Percentiles rank a stretch among this genome's conserved stretches.
phyloP scores from a whole-genome alignment of 1,140 invertebrate species.

The Bombyx mandarina region DNA sequence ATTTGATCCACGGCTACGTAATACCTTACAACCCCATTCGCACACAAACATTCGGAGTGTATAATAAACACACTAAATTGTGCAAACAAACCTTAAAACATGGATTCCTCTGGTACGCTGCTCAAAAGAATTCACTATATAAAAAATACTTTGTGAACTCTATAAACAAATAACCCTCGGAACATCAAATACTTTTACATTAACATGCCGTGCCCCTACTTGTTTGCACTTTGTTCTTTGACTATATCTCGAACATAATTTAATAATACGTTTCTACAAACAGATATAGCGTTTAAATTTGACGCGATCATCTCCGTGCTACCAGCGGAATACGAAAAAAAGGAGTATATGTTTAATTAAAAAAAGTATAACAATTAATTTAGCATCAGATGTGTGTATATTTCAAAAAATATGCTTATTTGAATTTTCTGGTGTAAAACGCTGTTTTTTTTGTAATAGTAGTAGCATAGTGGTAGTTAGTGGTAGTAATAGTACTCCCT shows the following conservation, averaged over 20 bases:
- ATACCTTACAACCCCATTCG: conserved; percentile 17
- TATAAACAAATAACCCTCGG: conserved; percentile 40
- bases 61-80: conserved; percentile 39
- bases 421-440: no score
- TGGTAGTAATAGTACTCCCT: no score
- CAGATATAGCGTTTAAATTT: no score
- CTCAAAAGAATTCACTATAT: conserved; percentile 6
- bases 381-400: no score
- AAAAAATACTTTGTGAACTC: conserved; percentile 24
- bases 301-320: no score
- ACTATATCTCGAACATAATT: conserved; percentile 20
- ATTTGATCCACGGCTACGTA: conserved; percentile 12
- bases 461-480: no score
- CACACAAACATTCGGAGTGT: conserved; percentile 20
- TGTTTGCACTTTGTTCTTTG: conserved; percentile 27
- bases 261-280: no score
- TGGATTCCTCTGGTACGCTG: conserved; percentile 12
- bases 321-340: no score
- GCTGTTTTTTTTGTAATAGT: no score
- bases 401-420: no score
- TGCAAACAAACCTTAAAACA: conserved; percentile 23
- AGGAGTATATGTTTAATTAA: no score
- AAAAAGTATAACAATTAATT: no score
- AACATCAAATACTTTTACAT: conserved; percentile 51
- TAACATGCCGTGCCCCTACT: conserved; percentile 46